These are phyloP conservation scores for Deroplatys truncata DNA, from an alignment of 2,888 invertebrate genomes.

Conservation along the genomic window DNA sequence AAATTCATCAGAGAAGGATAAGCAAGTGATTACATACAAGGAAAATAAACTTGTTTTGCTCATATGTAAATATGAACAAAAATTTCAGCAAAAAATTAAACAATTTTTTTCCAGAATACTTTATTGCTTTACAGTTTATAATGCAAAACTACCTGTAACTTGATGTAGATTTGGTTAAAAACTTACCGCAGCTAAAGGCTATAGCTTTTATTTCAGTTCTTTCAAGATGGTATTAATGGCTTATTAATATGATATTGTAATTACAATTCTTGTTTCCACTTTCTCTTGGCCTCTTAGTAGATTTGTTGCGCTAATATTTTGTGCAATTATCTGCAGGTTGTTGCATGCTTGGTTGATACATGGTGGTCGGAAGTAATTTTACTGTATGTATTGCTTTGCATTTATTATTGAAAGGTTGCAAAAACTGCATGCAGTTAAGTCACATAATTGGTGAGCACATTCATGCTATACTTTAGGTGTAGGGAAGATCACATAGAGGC, in stretches of 20 bases:
- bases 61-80: neutral
- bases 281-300: neutral
- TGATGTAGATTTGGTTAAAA: neutral
- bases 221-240: neutral
- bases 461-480: neutral
- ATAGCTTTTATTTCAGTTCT: neutral
- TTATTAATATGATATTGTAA: neutral
- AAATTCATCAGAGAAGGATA: neutral
- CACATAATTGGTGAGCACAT: neutral
- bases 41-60: neutral
- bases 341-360: neutral
- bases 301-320: neutral
- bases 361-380: neutral
- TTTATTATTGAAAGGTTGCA: neutral
- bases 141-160: neutral
- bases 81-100: neutral
- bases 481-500: too few relatives aligned
- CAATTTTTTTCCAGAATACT: neutral
- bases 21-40: neutral
- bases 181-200: neutral
- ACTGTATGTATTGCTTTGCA: neutral
- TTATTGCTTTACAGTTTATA: neutral
- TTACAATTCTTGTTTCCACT: neutral
- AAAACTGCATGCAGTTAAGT: neutral
- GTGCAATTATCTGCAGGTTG: neutral